Conservation (phyloP, 2,888 invertebrate species). For the Oxytorus armatus region DNA sequence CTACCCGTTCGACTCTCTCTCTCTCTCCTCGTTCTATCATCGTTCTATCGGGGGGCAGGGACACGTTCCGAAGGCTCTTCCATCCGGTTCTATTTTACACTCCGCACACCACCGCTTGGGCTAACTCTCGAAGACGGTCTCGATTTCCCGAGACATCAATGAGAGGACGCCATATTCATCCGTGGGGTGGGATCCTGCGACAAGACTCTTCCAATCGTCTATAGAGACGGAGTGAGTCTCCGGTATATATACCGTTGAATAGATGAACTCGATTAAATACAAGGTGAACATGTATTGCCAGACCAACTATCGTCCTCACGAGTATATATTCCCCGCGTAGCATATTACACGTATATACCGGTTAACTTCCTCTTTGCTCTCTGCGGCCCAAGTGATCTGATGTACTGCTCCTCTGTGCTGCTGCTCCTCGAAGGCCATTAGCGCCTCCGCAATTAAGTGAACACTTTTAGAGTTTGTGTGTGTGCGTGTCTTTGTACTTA, state of each 20-base stretch:
- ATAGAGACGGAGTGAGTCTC: background rate
- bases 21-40: background rate
- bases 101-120: slow-evolving; percentile 73
- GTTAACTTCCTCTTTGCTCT: slow-evolving; percentile 20
- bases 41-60: too few relatives aligned
- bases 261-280: slow-evolving; percentile 56
- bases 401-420: background rate
- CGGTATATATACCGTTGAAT: slow-evolving; percentile 14
- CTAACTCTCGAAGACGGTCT: slow-evolving; percentile 55
- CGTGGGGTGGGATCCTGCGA: slow-evolving; percentile 46
- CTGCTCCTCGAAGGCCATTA: slow-evolving; percentile 74
- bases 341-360: slow-evolving; percentile 29
- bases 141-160: slow-evolving; percentile 73
- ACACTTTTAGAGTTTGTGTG: slow-evolving; percentile 70
- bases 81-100: slow-evolving; percentile 75
- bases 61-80: slow-evolving; percentile 27
- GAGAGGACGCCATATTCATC: slow-evolving; percentile 57
- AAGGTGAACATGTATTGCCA: slow-evolving; percentile 69
- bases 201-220: slow-evolving; percentile 70
- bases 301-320: slow-evolving; percentile 5
- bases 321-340: slow-evolving; percentile 14
- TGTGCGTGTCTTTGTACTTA: too few relatives aligned
- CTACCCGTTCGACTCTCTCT: slow-evolving; percentile 23
- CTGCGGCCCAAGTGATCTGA: background rate
- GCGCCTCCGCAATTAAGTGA: slow-evolving; percentile 79